These are phyloP conservation scores for Melanaphis sacchari DNA, from an alignment of 1,140 invertebrate species.

Conservation along the genomic window DNA sequence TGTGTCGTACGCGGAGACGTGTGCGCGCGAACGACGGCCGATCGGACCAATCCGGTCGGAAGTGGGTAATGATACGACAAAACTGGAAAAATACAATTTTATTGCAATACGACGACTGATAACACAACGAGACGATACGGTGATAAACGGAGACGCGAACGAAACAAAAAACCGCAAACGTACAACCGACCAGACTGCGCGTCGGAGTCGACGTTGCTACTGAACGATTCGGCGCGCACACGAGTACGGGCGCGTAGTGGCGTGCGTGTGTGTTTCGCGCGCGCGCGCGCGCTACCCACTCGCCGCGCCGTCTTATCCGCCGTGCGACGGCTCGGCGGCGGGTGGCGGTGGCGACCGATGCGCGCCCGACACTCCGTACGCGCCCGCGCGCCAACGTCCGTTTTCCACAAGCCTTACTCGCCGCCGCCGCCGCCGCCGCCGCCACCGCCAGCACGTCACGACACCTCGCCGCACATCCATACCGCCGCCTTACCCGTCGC, in stretches of 20 bases:
- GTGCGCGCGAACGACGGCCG: not conserved
- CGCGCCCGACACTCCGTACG: not conserved
- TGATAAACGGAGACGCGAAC: no score
- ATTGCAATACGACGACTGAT: not conserved
- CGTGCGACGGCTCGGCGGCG: not conserved
- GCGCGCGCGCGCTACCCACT: not conserved
- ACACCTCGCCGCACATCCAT: not conserved
- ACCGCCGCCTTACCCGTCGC: not conserved
- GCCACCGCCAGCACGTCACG: no score
- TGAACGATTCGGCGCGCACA: not conserved
- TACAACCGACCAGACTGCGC: not conserved
- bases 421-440: no score
- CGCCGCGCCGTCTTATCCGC: not conserved
- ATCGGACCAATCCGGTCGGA: no score
- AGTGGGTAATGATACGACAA: no score
- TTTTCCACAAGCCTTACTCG: not conserved
- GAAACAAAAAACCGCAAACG: not conserved
- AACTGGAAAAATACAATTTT: not conserved
- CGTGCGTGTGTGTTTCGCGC: not conserved
- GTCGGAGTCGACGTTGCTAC: slow-evolving; percentile 25
- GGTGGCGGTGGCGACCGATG: not conserved
- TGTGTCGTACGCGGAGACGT: not conserved
- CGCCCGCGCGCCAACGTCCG: not conserved
- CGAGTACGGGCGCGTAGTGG: not conserved
- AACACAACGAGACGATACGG: not conserved